A percentile compares a stretch with the other conserved stretches of the same genome.
Conservation (phyloP, 1,140 invertebrate genomes). For the Hetaerina americana region DNA sequence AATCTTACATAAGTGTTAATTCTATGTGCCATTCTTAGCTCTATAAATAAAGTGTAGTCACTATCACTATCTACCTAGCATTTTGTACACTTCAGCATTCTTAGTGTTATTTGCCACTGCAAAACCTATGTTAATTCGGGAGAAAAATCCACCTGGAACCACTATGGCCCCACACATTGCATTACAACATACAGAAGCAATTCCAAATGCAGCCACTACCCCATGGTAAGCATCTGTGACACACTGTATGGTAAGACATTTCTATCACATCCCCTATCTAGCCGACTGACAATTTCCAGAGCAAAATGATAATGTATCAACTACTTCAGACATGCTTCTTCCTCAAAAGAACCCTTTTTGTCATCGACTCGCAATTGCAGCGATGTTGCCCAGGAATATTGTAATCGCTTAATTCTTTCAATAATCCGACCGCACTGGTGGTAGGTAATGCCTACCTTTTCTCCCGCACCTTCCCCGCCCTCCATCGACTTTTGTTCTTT, state of each 20-base stretch:
- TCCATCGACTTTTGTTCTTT: conserved; percentile 48
- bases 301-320: not conserved
- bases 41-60: too few relatives aligned
- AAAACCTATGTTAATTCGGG: not conserved
- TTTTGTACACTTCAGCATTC: too few relatives aligned
- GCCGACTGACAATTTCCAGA: too few relatives aligned
- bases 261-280: too few relatives aligned
- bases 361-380: too few relatives aligned
- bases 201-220: not conserved
- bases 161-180: not conserved
- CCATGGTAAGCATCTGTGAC: not conserved
- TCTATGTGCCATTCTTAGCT: too few relatives aligned
- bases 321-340: not conserved
- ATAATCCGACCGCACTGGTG: not conserved
- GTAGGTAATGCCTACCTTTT: not conserved
- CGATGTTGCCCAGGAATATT: not conserved
- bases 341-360: too few relatives aligned
- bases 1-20: too few relatives aligned
- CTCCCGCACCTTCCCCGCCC: conserved; percentile 24
- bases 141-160: not conserved
- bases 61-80: too few relatives aligned
- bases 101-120: too few relatives aligned
- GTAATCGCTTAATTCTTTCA: not conserved
- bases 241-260: not conserved
- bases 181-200: not conserved